These are phyloP conservation scores for Myathropa florea DNA, from an alignment of 2,888 invertebrate species.

Conservation along the genomic window DNA sequence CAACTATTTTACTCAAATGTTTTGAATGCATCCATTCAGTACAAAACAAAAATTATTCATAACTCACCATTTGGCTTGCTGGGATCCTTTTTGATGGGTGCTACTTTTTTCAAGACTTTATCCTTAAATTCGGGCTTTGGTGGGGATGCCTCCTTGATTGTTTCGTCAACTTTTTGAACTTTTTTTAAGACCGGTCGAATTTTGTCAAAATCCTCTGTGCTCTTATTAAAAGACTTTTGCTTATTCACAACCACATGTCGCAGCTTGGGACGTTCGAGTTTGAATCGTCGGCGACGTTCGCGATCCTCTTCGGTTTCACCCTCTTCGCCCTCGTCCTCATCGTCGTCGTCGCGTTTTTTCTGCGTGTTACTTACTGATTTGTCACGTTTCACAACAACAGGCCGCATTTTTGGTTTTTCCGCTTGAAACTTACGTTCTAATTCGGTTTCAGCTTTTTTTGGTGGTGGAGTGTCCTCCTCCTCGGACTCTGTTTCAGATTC, in stretches of 20 bases:
- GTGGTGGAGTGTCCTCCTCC: conserved; percentile 72
- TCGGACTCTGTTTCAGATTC: conserved; percentile 72
- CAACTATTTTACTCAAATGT: neutral
- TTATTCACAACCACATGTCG: conserved; percentile 79
- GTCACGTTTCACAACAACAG: conserved; percentile 78
- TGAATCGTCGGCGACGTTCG: conserved; percentile 77
- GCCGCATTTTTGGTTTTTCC: conserved; percentile 79
- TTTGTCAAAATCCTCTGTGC: conserved; percentile 78
- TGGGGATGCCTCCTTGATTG: conserved; percentile 77
- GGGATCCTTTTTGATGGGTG: conserved; percentile 77
- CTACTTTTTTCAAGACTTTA: conserved; percentile 78
- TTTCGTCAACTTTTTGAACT: conserved; percentile 79
- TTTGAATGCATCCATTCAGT: neutral
- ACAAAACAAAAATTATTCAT: neutral
- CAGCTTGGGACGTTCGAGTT: conserved; percentile 79
- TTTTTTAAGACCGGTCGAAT: conserved; percentile 79
- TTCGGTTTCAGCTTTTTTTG: conserved; percentile 76
- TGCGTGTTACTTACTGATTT: conserved; percentile 75
- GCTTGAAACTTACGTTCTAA: conserved; percentile 79
- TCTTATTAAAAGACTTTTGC: conserved; percentile 78
- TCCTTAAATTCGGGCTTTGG: conserved; percentile 80
- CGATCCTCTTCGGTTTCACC: conserved; percentile 79
- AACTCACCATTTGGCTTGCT: conserved; percentile 79
- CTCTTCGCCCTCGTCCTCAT: conserved; percentile 77
- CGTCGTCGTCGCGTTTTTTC: conserved; percentile 76